These are phyloP conservation scores for Nothura maculosa DNA, from an alignment of 2,797 vertebrate genomes.

Conservation along the genomic window DNA sequence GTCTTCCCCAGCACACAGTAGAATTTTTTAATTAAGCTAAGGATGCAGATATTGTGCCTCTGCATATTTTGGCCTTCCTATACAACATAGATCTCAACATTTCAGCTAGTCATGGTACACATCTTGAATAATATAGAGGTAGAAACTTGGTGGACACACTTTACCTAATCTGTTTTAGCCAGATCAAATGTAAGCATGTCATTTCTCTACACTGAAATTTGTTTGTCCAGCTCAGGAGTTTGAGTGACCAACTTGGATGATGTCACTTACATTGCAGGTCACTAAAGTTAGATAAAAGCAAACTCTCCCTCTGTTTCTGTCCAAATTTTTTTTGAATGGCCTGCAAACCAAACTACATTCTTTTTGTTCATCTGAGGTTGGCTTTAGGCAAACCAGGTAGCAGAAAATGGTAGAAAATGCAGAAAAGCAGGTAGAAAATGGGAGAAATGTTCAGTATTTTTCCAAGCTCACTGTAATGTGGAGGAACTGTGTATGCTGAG, in stretches of 20 bases:
- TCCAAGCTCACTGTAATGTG: neutral
- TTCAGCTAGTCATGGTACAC: neutral
- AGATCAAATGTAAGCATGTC: neutral
- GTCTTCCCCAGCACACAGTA: neutral
- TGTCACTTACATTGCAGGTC: accelerated
- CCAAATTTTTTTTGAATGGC: neutral
- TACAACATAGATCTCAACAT: neutral
- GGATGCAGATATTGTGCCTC: neutral
- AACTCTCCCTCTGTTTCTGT: accelerated
- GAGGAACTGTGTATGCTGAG: neutral
- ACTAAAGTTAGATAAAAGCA: neutral
- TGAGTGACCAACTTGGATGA: neutral
- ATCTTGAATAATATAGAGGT: neutral
- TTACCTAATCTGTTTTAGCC: neutral
- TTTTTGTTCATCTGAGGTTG: neutral
- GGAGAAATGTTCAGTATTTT: neutral
- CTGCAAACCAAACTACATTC: neutral
- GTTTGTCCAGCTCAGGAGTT: neutral
- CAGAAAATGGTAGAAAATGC: neutral
- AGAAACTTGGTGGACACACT: neutral
- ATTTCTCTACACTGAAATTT: neutral
- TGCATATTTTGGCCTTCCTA: neutral
- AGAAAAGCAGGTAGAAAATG: neutral
- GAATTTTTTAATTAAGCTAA: neutral
- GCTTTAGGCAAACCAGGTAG: neutral